phyloP scores from a whole-genome alignment of 2,888 invertebrate species.

The Eurytoma adleriae region DNA sequence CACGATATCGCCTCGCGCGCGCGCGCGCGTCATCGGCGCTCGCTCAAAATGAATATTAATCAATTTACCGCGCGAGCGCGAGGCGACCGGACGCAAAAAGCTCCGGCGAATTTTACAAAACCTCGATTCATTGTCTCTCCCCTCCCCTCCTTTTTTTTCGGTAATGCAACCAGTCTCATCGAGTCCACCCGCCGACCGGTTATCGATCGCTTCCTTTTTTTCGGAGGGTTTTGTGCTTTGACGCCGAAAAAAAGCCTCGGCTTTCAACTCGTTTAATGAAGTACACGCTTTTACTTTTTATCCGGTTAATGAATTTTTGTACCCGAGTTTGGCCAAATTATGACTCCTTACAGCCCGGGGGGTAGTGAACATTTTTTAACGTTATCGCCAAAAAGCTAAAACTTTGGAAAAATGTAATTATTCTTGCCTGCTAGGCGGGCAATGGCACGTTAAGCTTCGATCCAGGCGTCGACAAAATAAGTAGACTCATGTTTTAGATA shows the following conservation, averaged over 20 bases:
- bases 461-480: too few relatives aligned
- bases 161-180: neutral
- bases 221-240: neutral
- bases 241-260: too few relatives aligned
- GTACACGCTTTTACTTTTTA: neutral
- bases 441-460: too few relatives aligned
- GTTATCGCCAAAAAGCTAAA: too few relatives aligned
- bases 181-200: neutral
- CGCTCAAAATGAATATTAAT: constrained; percentile 68
- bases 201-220: neutral
- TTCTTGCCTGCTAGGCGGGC: too few relatives aligned
- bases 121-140: neutral
- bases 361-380: neutral
- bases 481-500: too few relatives aligned
- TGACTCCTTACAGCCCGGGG: neutral
- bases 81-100: constrained; percentile 66
- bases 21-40: constrained; percentile 35
- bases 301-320: too few relatives aligned
- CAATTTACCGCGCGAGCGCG: constrained; percentile 60
- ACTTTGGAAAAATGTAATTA: too few relatives aligned
- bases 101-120: constrained; percentile 49
- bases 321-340: too few relatives aligned
- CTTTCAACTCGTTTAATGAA: constrained; percentile 7
- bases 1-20: constrained; percentile 15
- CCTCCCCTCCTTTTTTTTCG: neutral